Evolutionary conservation across 2,797 vertebrate species (phyloP).

Genomic region (Notolepis coatsorum): DNA sequence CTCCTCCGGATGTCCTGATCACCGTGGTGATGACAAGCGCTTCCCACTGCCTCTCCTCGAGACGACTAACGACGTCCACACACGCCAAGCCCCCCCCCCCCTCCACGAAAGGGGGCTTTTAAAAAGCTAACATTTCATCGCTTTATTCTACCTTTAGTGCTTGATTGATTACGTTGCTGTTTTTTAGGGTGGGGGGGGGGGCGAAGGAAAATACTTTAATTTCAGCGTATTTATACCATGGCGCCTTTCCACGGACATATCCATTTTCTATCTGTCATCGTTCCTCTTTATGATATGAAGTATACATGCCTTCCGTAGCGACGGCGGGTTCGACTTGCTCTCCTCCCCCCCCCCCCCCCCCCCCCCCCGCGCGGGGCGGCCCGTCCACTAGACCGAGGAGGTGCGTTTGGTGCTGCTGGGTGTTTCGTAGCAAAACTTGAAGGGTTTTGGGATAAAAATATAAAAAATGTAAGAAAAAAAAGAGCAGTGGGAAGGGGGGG

Average conservation of each 20-base stretch:
- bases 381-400: slow-evolving; percentile 51
- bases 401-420: slow-evolving; percentile 72
- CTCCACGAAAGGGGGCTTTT: slow-evolving; percentile 12
- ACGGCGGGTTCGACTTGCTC: too few species aligned
- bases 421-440: slow-evolving; percentile 76
- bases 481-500: too few species aligned
- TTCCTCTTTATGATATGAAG: slow-evolving; percentile 75
- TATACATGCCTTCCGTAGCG: slow-evolving; percentile 79
- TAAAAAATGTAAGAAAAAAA: slow-evolving; percentile 10
- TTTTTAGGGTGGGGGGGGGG: slow-evolving; percentile 46
- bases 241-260: slow-evolving; percentile 83
- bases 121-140: slow-evolving; percentile 64
- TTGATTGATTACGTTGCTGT: slow-evolving; percentile 48
- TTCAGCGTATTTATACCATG: slow-evolving; percentile 77
- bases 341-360: too few species aligned
- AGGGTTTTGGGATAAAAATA: slow-evolving; percentile 39
- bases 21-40: slow-evolving; percentile 65
- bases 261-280: slow-evolving; percentile 75
- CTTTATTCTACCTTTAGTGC: slow-evolving; percentile 68
- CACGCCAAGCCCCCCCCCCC: slow-evolving; percentile 40
- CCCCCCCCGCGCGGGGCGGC: too few species aligned
- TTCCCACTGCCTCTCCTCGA: slow-evolving; percentile 75
- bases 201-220: slow-evolving; percentile 56
- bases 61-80: slow-evolving; percentile 21
- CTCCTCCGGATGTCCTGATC: slow-evolving; percentile 65